A percentile compares a stretch with the other conserved stretches of the same genome.
Evolutionary conservation across 2,797 vertebrate species (phyloP).

Genomic region (Mionectes olivaceus): DNA sequence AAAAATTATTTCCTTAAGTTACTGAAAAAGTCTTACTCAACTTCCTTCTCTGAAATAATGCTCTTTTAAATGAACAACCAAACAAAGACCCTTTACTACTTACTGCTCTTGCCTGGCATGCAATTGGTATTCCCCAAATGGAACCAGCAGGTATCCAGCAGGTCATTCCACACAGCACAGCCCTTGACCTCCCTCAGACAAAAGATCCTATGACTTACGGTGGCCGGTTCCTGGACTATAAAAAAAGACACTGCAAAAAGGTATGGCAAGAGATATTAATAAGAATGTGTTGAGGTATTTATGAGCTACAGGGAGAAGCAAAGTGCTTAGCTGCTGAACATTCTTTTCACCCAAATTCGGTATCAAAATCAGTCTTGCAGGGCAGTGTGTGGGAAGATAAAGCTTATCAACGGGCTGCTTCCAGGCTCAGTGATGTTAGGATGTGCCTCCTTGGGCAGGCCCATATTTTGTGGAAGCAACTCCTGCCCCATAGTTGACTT

Average conservation of each 20-base stretch:
- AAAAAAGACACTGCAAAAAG: neutral
- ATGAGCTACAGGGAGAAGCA: neutral
- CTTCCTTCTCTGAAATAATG: neutral
- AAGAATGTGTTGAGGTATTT: neutral
- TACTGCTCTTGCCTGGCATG: neutral
- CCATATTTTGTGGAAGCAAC: neutral
- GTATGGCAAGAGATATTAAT: neutral
- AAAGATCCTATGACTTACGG: neutral
- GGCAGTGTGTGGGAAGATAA: neutral
- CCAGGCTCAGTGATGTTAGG: neutral
- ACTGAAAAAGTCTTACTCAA: neutral
- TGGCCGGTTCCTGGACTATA: neutral
- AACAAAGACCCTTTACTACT: neutral
- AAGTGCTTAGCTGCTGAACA: neutral
- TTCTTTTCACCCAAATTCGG: neutral
- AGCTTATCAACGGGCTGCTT: neutral
- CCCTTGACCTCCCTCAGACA: neutral
- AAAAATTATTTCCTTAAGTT: neutral
- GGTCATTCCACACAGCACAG: neutral
- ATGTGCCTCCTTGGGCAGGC: too few relatives aligned
- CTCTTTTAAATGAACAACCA: neutral
- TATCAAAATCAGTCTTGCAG: neutral
- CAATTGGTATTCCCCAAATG: neutral
- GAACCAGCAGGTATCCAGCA: neutral
- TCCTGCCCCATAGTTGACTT: neutral